Evolutionary conservation across 2,797 vertebrate genomes (phyloP), one percentile per base, ranked within the genome.

Genomic region (Thripadectes ignobilis): DNA sequence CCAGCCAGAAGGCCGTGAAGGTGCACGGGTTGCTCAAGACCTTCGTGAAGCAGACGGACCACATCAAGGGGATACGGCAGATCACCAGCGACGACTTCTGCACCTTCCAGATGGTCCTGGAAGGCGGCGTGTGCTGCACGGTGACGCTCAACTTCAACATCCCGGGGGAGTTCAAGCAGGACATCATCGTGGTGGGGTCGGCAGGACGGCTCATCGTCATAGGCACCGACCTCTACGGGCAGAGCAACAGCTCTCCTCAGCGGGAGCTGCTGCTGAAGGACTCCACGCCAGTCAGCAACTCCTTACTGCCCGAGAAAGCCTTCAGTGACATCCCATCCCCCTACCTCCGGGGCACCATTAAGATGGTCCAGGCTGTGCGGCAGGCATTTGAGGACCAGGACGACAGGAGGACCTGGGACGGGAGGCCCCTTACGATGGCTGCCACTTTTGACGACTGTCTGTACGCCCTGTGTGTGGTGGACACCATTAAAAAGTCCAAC

Each of bases 21-120:
- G 99, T 99, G 66, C 99, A 99, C 0, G 99, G 99, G 82, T 98
- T 99, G 97, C 99, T 99, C 69, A 99, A 99, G 97, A 99, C 99
- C 58, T 99, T 99, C 1, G 99, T 99, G 89, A 99, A 99, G 95
- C 99, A 99, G 98, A 99, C 99, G 0, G 99, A 99, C 93, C 98
- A 99, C 98, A 99, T 99, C 97, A 98, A 98, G 72, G 99, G 99
- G 52, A 99, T 99, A 97, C 98, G 99, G 14, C 99, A 99, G 98
- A 99, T 99, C 98, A 99, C 99, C 97, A 99, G 99, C 9, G 99
- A 99, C 0, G 99, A 99, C 98, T 99, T 99, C 97, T 99, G 99
- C 96, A 99, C 99, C 1, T 99, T 99, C 95, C 99, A 99, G 97
- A 99, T 99, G 99, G 98, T 99, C 20, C 97, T 99, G 94, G 99